A percentile compares a stretch with the other conserved stretches of the same genome.
Evolutionary conservation across 2,797 vertebrate species (phyloP).

Genomic region (Erithacus rubecula): DNA sequence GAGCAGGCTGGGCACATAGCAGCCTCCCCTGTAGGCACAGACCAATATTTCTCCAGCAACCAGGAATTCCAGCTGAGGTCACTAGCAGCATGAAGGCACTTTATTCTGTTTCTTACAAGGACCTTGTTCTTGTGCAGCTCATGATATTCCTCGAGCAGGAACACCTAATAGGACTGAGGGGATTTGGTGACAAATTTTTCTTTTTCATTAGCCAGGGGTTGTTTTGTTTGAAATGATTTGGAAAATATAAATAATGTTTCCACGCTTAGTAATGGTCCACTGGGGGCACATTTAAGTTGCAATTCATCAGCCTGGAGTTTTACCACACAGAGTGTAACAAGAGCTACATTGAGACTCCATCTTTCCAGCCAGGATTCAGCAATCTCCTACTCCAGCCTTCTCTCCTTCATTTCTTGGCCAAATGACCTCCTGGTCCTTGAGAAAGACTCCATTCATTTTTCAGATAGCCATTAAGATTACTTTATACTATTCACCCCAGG

Average conservation of each 20-base stretch:
- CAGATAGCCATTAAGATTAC: background rate
- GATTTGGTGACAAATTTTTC: background rate
- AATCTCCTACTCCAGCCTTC: background rate
- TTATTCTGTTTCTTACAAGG: background rate
- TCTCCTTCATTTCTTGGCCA: background rate
- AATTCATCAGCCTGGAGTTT: background rate
- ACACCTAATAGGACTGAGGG: background rate
- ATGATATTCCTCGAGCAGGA: background rate
- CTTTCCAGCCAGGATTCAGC: background rate
- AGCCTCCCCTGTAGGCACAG: constrained; percentile 2
- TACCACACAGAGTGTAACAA: background rate
- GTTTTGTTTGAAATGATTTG: constrained; percentile 35
- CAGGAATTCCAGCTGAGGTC: constrained; percentile 16
- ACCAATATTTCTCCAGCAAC: constrained; percentile 30
- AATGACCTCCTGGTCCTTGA: background rate
- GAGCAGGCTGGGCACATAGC: background rate
- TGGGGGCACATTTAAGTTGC: constrained; percentile 8
- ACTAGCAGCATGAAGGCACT: background rate
- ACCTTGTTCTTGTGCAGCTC: background rate
- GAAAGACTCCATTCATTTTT: background rate
- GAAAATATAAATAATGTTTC: constrained; percentile 47
- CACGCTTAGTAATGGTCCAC: constrained; percentile 1
- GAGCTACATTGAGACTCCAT: background rate
- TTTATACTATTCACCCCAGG: background rate
- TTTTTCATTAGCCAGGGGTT: constrained; percentile 9